phyloP scores from a whole-genome alignment of 2,888 invertebrate genomes.

The Lithosia quadra region DNA sequence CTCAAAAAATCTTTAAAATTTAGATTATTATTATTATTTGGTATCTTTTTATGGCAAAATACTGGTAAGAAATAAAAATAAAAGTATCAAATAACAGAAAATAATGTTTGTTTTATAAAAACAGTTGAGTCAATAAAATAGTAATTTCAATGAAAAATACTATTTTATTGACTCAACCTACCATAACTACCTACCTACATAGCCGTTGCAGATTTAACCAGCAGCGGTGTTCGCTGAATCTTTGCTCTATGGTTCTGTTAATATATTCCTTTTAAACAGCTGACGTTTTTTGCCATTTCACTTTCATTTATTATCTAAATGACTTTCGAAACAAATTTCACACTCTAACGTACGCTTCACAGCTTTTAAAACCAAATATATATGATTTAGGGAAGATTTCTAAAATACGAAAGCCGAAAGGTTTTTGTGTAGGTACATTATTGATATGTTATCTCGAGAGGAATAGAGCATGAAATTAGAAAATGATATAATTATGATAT shows the following conservation, averaged over 20 bases:
- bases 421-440: background rate
- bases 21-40: too few species aligned
- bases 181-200: too few species aligned
- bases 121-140: background rate
- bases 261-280: background rate
- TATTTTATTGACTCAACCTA: too few species aligned
- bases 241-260: background rate
- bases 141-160: background rate
- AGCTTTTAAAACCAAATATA: background rate
- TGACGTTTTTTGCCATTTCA: background rate
- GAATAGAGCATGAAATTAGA: too few species aligned
- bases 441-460: too few species aligned
- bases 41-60: too few species aligned
- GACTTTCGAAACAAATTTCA: conserved; percentile 4
- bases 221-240: background rate
- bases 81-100: too few species aligned
- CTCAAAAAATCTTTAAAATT: too few species aligned
- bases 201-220: background rate
- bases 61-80: too few species aligned
- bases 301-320: background rate
- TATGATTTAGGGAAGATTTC: background rate
- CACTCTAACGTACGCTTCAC: background rate
- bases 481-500: too few species aligned
- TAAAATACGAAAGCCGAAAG: background rate
- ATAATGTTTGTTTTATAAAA: too few species aligned